Conservation (phyloP, 2,113 vertebrate species). For the Plecotus auritus region DNA sequence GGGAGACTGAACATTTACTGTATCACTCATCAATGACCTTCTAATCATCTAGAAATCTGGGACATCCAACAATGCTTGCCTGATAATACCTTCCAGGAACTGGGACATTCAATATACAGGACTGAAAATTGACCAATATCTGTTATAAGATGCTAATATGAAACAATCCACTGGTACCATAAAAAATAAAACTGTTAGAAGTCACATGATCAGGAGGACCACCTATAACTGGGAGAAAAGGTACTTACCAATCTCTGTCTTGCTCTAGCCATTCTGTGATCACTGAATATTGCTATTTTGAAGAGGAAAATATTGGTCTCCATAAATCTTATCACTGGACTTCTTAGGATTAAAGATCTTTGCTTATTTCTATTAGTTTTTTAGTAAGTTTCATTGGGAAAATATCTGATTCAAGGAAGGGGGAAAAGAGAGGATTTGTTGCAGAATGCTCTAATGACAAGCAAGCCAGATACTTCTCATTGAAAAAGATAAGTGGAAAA, state of each 20-base stretch:
- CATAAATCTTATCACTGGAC: background rate
- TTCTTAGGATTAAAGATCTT: background rate
- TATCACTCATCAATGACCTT: background rate
- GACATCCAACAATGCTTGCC: background rate
- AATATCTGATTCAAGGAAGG: background rate
- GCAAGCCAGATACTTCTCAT: background rate
- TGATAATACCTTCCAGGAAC: background rate
- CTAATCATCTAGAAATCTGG: background rate
- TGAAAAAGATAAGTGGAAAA: background rate
- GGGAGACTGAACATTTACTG: background rate
- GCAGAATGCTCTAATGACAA: background rate
- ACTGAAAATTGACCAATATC: background rate
- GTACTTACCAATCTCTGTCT: background rate
- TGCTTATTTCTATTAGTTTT: background rate
- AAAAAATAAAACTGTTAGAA: background rate
- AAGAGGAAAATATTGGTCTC: background rate
- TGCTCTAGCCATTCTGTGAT: background rate
- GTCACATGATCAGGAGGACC: background rate
- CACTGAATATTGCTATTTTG: background rate
- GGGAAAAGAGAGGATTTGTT: background rate
- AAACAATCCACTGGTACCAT: background rate
- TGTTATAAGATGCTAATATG: background rate
- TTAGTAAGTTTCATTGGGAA: background rate
- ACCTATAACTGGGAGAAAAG: background rate
- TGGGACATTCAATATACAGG: background rate